These are phyloP conservation scores for Pseudococcus longispinus DNA, from an alignment of 2,888 invertebrate species.

Conservation along the genomic window DNA sequence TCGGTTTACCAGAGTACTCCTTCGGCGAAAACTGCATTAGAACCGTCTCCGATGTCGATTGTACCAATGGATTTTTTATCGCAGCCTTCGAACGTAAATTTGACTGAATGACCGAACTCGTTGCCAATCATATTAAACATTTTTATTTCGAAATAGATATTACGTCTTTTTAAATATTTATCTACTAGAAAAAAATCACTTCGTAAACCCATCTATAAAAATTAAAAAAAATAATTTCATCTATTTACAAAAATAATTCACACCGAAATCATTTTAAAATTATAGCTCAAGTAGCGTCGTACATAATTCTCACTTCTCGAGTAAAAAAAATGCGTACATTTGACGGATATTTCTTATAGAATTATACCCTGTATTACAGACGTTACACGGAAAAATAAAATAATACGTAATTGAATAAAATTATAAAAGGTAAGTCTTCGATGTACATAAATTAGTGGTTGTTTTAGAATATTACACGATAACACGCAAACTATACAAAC, in stretches of 20 bases:
- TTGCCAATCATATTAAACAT: too few relatives aligned
- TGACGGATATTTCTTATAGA: background rate
- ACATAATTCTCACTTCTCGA: background rate
- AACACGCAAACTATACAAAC: background rate
- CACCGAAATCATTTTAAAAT: background rate
- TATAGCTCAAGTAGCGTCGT: background rate
- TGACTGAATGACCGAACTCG: background rate
- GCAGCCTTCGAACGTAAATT: conserved; percentile 76
- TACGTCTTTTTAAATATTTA: too few relatives aligned
- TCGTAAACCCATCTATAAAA: too few relatives aligned
- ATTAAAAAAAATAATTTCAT: too few relatives aligned
- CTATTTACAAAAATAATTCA: background rate
- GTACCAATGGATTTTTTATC: conserved; percentile 94
- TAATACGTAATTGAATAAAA: background rate
- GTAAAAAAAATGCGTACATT: background rate
- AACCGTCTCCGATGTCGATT: conserved; percentile 76
- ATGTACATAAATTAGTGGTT: background rate
- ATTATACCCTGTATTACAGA: background rate
- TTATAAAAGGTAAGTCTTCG: conserved; percentile 1
- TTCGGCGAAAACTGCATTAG: conserved; percentile 80
- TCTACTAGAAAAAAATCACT: too few relatives aligned
- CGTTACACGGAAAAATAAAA: background rate
- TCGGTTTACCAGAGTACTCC: conserved; percentile 71
- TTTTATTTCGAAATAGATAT: too few relatives aligned
- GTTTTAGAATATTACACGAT: background rate